Percentiles rank a stretch among this genome's conserved stretches.
Conservation (phyloP, 35 echinoderm and acorn worm genomes). For the Anneissia japonica region DNA sequence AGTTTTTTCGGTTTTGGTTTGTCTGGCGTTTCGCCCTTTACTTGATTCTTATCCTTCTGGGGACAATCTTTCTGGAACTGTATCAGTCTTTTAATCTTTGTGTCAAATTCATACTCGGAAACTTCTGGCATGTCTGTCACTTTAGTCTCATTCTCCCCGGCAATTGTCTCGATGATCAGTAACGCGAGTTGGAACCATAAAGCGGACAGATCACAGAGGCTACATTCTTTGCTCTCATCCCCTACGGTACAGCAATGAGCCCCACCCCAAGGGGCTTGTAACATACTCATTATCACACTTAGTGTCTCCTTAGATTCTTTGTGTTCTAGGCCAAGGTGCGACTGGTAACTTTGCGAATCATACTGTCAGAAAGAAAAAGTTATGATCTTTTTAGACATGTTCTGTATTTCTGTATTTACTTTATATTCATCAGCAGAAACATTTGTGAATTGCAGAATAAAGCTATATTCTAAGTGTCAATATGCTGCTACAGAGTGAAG, state of each 20-base stretch:
- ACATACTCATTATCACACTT: constrained; percentile 62
- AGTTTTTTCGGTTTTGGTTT: neutral
- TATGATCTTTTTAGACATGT: neutral
- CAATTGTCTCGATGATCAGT: constrained; percentile 64
- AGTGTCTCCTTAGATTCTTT: constrained; percentile 93
- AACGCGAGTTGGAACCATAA: constrained; percentile 85
- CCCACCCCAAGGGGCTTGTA: constrained; percentile 60
- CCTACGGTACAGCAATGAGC: neutral
- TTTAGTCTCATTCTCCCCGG: constrained; percentile 48
- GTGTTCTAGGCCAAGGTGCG: constrained; percentile 73
- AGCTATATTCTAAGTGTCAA: too few relatives aligned
- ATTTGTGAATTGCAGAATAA: too few relatives aligned
- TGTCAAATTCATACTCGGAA: constrained; percentile 14
- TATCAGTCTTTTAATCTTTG: neutral
- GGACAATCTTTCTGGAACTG: neutral
- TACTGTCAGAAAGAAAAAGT: constrained; percentile 24
- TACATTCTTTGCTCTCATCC: constrained; percentile 30
- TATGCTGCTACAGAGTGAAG: too few relatives aligned
- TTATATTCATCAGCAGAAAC: too few relatives aligned
- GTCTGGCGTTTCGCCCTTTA: neutral
- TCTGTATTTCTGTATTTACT: too few relatives aligned
- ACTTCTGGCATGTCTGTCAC: constrained; percentile 22
- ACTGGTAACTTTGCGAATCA: constrained; percentile 67
- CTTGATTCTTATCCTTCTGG: neutral
- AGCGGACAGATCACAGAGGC: constrained; percentile 76